phyloP scores from a whole-genome alignment of 2,888 invertebrate species.

The Hyalella azteca region DNA sequence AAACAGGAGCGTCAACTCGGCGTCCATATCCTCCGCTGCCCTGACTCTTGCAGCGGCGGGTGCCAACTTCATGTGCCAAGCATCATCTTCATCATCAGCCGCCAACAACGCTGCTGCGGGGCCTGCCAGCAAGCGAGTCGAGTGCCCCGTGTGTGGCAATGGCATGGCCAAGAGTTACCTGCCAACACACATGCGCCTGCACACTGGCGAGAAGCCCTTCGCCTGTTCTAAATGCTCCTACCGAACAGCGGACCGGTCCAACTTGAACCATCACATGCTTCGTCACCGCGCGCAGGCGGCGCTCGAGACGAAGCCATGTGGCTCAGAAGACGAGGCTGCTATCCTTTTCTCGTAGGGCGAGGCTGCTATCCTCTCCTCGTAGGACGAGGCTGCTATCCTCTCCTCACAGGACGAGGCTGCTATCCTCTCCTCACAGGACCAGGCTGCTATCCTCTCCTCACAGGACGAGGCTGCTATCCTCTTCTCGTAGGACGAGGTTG shows the following conservation, averaged over 20 bases:
- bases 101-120: not conserved
- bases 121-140: slow-evolving; percentile 37
- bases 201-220: slow-evolving; percentile 55
- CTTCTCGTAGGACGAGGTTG: too few species aligned
- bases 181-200: slow-evolving; percentile 54
- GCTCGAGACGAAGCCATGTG: not conserved
- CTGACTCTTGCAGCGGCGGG: not conserved
- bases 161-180: slow-evolving; percentile 54
- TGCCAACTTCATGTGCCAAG: not conserved
- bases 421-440: too few species aligned
- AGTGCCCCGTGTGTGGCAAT: slow-evolving; percentile 56
- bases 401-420: too few species aligned
- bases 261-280: slow-evolving; percentile 42
- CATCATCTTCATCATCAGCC: not conserved
- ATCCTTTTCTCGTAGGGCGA: not conserved
- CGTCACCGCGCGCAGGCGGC: slow-evolving; percentile 26
- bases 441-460: too few species aligned
- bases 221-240: slow-evolving; percentile 55
- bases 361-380: too few species aligned
- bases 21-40: not conserved
- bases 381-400: too few species aligned
- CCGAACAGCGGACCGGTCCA: slow-evolving; percentile 54
- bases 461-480: too few species aligned
- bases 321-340: not conserved
- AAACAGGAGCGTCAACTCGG: not conserved